Conservation (phyloP, 2,888 invertebrate genomes). For the Heliconius cydno region DNA sequence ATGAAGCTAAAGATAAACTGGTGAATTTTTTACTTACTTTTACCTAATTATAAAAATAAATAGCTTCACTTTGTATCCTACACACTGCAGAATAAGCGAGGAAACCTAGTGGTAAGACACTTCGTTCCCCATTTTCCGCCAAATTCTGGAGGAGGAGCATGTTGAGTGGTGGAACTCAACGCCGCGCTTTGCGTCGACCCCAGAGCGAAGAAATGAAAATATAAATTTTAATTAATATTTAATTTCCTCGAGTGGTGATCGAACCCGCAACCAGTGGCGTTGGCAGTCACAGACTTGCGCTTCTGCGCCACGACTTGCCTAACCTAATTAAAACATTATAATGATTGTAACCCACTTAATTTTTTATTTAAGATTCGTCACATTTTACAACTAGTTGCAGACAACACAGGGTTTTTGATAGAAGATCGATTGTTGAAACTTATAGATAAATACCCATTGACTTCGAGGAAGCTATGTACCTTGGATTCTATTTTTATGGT, state of each 20-base stretch:
- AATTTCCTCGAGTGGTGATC: too few relatives aligned
- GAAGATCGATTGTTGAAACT: slow-evolving; percentile 87
- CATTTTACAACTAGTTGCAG: slow-evolving; percentile 86
- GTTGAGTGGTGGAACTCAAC: too few relatives aligned
- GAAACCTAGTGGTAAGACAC: too few relatives aligned
- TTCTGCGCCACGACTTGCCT: too few relatives aligned
- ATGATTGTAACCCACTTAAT: not conserved
- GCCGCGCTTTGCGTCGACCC: too few relatives aligned
- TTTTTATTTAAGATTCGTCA: slow-evolving; percentile 74
- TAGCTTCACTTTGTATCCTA: too few relatives aligned
- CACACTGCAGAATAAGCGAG: too few relatives aligned
- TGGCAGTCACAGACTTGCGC: too few relatives aligned
- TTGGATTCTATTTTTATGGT: slow-evolving; percentile 90
- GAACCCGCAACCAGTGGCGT: too few relatives aligned
- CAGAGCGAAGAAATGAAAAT: not conserved
- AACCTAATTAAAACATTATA: not conserved
- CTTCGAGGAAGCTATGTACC: slow-evolving; percentile 87
- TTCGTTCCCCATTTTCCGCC: too few relatives aligned
- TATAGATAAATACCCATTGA: slow-evolving; percentile 84
- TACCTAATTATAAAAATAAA: too few relatives aligned
- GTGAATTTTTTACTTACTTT: slow-evolving; percentile 37
- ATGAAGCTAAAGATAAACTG: slow-evolving; percentile 51
- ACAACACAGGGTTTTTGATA: slow-evolving; percentile 89
- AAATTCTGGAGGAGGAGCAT: too few relatives aligned
- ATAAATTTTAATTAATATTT: not conserved